A percentile compares a stretch with the other conserved stretches of the same genome.
These are phyloP conservation scores for Zaprionus kolodkinae DNA, from an alignment of 1,140 invertebrate species.

Conservation along the genomic window DNA sequence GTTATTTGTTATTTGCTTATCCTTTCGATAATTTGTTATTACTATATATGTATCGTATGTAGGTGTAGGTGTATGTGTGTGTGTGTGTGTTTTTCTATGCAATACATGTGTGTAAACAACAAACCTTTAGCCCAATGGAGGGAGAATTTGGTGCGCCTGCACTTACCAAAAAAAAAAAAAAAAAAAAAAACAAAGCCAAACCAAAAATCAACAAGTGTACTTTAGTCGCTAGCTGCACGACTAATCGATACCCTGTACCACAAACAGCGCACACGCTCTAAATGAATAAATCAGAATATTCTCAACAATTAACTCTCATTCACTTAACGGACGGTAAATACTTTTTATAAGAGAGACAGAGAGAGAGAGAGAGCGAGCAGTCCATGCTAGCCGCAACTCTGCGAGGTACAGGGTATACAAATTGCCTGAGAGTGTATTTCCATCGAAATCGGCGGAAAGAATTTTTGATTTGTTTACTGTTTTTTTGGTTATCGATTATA, in stretches of 20 bases:
- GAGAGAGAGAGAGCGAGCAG: too few relatives aligned
- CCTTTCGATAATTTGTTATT: slow-evolving; percentile 15
- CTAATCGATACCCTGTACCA: slow-evolving; percentile 29
- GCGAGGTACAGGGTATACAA: slow-evolving; percentile 27
- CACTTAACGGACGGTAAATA: neutral
- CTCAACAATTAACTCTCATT: neutral
- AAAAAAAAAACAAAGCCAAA: slow-evolving; percentile 30
- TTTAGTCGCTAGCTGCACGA: slow-evolving; percentile 15
- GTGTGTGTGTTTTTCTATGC: neutral
- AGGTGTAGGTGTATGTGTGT: slow-evolving; percentile 21
- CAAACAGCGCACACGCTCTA: neutral
- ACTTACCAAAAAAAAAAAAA: slow-evolving; percentile 43
- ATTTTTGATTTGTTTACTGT: slow-evolving; percentile 17
- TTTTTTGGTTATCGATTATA: slow-evolving; percentile 38
- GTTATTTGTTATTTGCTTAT: slow-evolving; percentile 49
- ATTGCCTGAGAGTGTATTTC: slow-evolving; percentile 45
- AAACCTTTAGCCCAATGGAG: slow-evolving; percentile 63
- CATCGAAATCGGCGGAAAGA: slow-evolving; percentile 45
- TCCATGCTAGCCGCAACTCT: neutral
- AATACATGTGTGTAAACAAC: slow-evolving; percentile 25
- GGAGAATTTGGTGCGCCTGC: slow-evolving; percentile 68
- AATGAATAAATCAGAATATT: slow-evolving; percentile 11
- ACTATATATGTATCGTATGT: slow-evolving; percentile 22
- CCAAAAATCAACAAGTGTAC: slow-evolving; percentile 15
- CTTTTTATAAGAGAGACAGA: neutral